A percentile compares a stretch with the other conserved stretches of the same genome.
Evolutionary conservation across 2,888 invertebrate genomes (phyloP).

Genomic region (Andrena hattorfiana): DNA sequence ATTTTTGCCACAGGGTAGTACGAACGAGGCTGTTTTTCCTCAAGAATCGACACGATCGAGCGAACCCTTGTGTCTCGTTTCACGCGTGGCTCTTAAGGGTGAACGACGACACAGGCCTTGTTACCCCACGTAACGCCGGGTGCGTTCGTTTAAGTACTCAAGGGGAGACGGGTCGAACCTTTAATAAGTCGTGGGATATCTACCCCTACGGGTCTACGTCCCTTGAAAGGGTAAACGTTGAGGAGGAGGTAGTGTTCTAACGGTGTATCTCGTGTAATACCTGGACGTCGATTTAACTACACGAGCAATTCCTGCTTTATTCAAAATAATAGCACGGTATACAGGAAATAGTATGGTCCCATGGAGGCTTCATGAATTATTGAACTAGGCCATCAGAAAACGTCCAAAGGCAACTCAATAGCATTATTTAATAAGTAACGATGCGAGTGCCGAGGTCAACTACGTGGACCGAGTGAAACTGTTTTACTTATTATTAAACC

Average conservation of each 20-base stretch:
- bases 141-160: slow-evolving; percentile 65
- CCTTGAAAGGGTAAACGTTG: slow-evolving; percentile 55
- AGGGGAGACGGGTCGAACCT: slow-evolving; percentile 60
- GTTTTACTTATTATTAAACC: no score
- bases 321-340: not conserved
- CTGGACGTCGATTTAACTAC: slow-evolving; percentile 15
- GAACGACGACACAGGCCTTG: slow-evolving; percentile 56
- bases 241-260: slow-evolving; percentile 25
- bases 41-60: slow-evolving; percentile 63
- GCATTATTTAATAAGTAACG: no score
- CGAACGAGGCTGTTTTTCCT: slow-evolving; percentile 23
- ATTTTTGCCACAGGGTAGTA: slow-evolving; percentile 16
- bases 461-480: no score
- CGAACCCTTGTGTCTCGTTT: slow-evolving; percentile 65
- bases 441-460: no score
- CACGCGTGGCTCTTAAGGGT: slow-evolving; percentile 59
- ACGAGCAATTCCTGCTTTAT: not conserved
- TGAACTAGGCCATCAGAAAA: not conserved
- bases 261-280: slow-evolving; percentile 20
- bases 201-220: slow-evolving; percentile 42
- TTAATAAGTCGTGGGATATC: slow-evolving; percentile 66
- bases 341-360: not conserved
- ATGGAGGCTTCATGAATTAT: not conserved
- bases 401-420: not conserved
- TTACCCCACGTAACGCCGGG: slow-evolving; percentile 47